phyloP scores from a whole-genome alignment of 1,140 invertebrate species.

The Samia ricini region DNA sequence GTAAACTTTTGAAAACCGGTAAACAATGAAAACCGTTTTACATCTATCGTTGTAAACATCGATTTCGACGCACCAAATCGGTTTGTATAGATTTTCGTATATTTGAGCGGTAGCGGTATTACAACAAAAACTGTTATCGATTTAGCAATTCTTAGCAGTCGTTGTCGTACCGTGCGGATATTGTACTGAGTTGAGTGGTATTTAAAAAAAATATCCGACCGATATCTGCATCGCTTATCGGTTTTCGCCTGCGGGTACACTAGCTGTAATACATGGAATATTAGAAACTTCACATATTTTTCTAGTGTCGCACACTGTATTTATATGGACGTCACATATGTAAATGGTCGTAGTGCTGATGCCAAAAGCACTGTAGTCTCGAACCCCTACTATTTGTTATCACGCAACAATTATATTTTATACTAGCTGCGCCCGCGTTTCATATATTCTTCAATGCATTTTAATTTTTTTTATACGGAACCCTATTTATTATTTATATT shows the following conservation, averaged over 20 bases:
- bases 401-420: neutral
- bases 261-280: neutral
- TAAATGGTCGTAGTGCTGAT: neutral
- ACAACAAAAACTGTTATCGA: too few species aligned
- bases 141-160: too few species aligned
- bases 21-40: too few species aligned
- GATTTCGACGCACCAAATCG: too few species aligned
- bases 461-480: too few species aligned
- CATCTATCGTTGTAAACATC: too few species aligned
- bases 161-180: neutral
- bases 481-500: too few species aligned
- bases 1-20: too few species aligned
- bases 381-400: neutral
- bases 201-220: neutral
- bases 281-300: slow-evolving; percentile 1
- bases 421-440: too few species aligned
- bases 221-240: neutral
- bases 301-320: neutral
- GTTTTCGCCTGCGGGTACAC: neutral
- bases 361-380: neutral
- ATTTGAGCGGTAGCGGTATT: too few species aligned
- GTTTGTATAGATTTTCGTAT: too few species aligned
- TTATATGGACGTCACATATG: neutral
- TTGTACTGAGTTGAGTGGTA: neutral
- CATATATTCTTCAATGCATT: too few species aligned